Base-by-base conservation (phyloP, 2,113 vertebrate genomes). In the Agapornis roseicollis region DNA sequence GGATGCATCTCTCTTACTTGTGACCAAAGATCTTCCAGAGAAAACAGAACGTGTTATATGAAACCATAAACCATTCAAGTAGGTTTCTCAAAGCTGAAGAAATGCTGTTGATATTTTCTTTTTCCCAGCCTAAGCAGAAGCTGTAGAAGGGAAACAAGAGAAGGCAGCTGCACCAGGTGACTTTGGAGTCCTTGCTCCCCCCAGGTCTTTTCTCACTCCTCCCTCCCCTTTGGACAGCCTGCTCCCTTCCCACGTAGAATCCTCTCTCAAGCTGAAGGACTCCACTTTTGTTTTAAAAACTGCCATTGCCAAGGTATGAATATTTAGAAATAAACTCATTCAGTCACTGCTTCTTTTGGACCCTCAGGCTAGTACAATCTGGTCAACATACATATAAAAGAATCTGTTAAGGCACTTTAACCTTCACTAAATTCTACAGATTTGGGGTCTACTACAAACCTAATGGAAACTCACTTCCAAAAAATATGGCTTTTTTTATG, bases 321-420 rank as follows among this genome's bases (percentile, higher is more conserved):
- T 85, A 70, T 66, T 94, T 65, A 53, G 31, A 58, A 89, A 85
- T 28, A 53, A 74, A 85, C 90, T 71, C 28, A 69, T 41, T 74
- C 44, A 39, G 58, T 63, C 25, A 16, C 6, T 58, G n/a, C 39
- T 85, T 61, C 53, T 82, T 81, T 85, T 82, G 74, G 22, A 47
- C 23, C 23, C 29, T 66, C 33, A 63, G 46, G 41, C 33, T 80
- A 68, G 22, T 37, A 77, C 70, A 53, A 80, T 7, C 23, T 55
- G 29, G 49, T 35, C 42, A 5, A 56, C 20, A 91, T 14, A 66
- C 4, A 66, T 73, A 55, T 9, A n/a, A 69, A 81, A 76, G 66
- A 37, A 44, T 0, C 18, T 37, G 1, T 58, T 79, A 65, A 60
- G 31, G 69, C 20, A n/a, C 9, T 79, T 86, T 68, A 27, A 71